Base-by-base conservation (phyloP, 2,888 invertebrate species). In the Drosophila meridionalis region DNA sequence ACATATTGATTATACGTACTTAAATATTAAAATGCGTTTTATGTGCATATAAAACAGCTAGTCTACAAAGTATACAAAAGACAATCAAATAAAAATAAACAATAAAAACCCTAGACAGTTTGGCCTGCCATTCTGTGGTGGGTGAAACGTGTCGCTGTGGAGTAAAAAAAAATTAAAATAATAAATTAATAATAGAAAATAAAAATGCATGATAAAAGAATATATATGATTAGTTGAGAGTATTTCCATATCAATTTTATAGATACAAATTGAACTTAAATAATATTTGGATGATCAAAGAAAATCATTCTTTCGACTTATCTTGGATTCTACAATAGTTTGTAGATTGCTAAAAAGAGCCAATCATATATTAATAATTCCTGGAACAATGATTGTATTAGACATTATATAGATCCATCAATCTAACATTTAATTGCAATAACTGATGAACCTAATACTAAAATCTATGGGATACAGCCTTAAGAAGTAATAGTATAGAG, bases 71-170 rank as follows among this genome's bases (percentile, higher is more conserved):
- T 75, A 72, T 69, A 56, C 53, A 75, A 81, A 72, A 11, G n/a
- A 50, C n/a, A 50, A 50, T 50, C 38, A 28, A 38, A 55, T 55
- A 40, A 28, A 40, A 52, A 52, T 52, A 55, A 55, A 42, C 71
- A 79, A 73, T 79, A 66, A 67, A 70, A 63, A 67, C 85, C 87
- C 74, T 77, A 56, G 88, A 89, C 90, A 90, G 87, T 85, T 90
- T 85, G 90, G 88, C 89, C 90, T 85, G 91, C 89, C 88, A 89
- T 87, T 80, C 86, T 90, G 87, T 82, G 83, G 86, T 87, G 88
- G 90, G 90, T 82, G 70, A 76, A 78, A 75, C 79, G 78, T 73
- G 73, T 78, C 77, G 76, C 85, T 89, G 78, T 32, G 69, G 50
- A 64, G 9, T 12, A 55, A 52, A n/a, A 58, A 26, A n/a, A 26